Evolutionary conservation across 2,888 invertebrate genomes (phyloP).

Genomic region (Platycnemis pennipes): DNA sequence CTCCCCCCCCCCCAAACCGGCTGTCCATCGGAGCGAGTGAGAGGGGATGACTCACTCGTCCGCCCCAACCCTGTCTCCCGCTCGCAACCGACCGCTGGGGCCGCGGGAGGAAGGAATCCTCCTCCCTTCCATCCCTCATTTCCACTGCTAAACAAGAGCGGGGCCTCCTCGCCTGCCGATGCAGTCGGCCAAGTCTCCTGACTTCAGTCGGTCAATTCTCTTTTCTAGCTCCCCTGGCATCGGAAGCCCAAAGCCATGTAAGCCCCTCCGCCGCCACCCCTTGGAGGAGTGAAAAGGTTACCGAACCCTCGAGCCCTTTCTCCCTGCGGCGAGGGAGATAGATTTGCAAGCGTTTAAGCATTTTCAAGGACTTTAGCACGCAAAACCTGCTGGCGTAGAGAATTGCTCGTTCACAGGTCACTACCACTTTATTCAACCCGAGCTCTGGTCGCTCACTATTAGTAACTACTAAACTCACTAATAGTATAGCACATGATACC

Average conservation of each 20-base stretch:
- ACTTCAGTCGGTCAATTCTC: not conserved
- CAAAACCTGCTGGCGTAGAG: no score
- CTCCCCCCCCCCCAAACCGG: not conserved
- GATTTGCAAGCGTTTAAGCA: no score
- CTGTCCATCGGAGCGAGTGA: slow-evolving; percentile 6
- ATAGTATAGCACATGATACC: no score
- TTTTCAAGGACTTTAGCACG: no score
- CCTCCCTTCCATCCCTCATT: not conserved
- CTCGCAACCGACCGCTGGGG: not conserved
- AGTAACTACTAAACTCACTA: no score
- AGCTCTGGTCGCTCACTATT: no score
- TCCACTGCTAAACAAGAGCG: not conserved
- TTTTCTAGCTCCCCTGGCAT: no score
- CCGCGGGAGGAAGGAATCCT: not conserved
- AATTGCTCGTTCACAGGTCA: not conserved
- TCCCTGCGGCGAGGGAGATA: no score
- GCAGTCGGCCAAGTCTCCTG: slow-evolving; percentile 10
- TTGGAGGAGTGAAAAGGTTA: no score
- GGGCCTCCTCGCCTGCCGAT: not conserved
- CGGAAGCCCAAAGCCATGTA: no score
- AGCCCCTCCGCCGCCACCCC: no score
- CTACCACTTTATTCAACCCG: not conserved
- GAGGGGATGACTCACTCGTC: slow-evolving; percentile 20
- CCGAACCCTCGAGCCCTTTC: not conserved
- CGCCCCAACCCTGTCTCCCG: not conserved